Evolutionary conservation across 2,113 vertebrate genomes (phyloP).

Genomic region (Peromyscus leucopus): DNA sequence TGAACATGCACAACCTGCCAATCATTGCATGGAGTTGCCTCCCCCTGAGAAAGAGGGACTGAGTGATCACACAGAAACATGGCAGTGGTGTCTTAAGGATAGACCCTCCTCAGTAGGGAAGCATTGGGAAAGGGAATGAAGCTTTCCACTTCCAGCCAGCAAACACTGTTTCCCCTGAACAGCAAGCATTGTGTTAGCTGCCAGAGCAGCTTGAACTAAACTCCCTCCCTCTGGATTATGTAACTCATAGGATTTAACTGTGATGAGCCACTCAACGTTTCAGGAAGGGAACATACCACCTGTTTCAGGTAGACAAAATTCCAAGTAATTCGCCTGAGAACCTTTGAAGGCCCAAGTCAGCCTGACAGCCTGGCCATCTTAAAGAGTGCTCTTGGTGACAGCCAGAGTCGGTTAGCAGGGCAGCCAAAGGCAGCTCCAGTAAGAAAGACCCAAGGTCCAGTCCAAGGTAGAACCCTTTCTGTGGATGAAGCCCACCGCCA

Average conservation of each 20-base stretch:
- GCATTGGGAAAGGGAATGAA: background rate
- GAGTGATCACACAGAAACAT: background rate
- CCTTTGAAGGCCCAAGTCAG: background rate
- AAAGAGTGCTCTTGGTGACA: background rate
- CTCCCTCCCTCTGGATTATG: background rate
- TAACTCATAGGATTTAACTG: background rate
- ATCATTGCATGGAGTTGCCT: background rate
- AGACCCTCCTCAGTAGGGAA: background rate
- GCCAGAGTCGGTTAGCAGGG: background rate
- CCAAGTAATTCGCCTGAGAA: background rate
- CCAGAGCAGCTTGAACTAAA: background rate
- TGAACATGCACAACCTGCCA: background rate
- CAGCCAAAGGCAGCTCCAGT: background rate
- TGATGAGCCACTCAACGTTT: background rate
- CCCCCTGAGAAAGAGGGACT: no score
- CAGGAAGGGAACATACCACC: background rate
- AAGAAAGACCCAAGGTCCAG: background rate
- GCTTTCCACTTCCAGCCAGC: background rate
- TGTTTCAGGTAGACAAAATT: background rate
- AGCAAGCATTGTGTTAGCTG: background rate
- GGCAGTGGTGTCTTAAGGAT: background rate
- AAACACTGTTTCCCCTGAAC: background rate
- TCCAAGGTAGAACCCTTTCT: no score
- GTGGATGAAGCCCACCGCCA: background rate
- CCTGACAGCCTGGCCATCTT: background rate